Percentiles rank a stretch among this genome's conserved stretches.
Evolutionary conservation across 2,113 vertebrate species (phyloP).

Genomic region (Platanista minor): DNA sequence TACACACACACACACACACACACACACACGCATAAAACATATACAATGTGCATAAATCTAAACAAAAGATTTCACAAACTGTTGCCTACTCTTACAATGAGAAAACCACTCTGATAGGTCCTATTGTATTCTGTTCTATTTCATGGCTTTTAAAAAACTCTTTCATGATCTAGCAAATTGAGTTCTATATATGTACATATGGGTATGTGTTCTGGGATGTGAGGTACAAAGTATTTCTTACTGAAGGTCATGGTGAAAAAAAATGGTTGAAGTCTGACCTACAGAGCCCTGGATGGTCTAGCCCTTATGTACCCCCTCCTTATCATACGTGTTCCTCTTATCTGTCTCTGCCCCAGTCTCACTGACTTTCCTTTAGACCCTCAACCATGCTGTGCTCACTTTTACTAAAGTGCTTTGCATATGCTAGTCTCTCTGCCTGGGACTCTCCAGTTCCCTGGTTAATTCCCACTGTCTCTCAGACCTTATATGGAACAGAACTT

Average conservation of each 20-base stretch:
- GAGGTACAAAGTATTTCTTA: background rate
- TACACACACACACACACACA: background rate
- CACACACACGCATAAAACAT: background rate
- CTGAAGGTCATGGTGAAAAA: background rate
- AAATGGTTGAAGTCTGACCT: background rate
- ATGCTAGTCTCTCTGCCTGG: background rate
- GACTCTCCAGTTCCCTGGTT: background rate
- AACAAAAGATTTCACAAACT: background rate
- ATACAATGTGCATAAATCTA: background rate
- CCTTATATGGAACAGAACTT: background rate
- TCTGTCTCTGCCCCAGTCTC: background rate
- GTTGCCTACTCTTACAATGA: background rate
- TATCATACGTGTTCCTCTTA: background rate
- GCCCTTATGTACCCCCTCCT: accelerated
- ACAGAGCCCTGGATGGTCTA: background rate
- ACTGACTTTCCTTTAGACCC: background rate
- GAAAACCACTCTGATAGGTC: background rate
- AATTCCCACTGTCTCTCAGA: background rate
- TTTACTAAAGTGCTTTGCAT: background rate
- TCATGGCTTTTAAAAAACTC: background rate
- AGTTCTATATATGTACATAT: background rate
- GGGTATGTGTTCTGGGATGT: background rate
- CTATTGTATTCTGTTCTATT: background rate
- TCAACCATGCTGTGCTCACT: background rate
- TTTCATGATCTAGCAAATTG: background rate